Evolutionary conservation across 2,797 vertebrate species (phyloP).

Genomic region (Eremophila alpestris): DNA sequence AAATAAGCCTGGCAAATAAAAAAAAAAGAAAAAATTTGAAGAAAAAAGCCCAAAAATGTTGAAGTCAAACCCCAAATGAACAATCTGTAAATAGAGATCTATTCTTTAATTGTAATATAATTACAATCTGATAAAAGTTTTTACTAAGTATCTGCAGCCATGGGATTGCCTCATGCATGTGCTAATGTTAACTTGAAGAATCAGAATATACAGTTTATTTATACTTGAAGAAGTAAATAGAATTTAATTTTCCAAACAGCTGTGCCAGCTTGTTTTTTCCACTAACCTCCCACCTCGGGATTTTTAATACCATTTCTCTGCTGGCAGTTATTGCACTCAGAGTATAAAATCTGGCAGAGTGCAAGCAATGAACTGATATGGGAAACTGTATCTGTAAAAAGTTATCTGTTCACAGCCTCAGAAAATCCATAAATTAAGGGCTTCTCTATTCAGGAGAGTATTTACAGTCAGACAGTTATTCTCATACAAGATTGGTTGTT

Average conservation of each 20-base stretch:
- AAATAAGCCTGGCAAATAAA: constrained; percentile 79
- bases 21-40: background rate
- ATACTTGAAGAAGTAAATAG: background rate
- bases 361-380: background rate
- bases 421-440: background rate
- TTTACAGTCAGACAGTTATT: background rate
- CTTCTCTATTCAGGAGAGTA: background rate
- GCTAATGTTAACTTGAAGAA: background rate
- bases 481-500: background rate
- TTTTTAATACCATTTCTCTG: background rate
- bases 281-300: background rate
- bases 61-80: background rate
- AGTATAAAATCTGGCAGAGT: background rate
- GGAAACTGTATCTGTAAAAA: background rate
- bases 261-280: background rate
- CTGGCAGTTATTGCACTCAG: background rate
- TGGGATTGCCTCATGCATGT: background rate
- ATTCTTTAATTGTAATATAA: background rate
- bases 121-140: background rate
- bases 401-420: background rate
- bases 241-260: constrained; percentile 8
- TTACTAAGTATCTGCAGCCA: background rate
- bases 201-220: background rate
- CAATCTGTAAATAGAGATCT: background rate
- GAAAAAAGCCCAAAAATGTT: background rate